Percentiles rank a stretch among this genome's conserved stretches.
These are phyloP conservation scores for Upupa epops DNA, from an alignment of 2,113 vertebrate genomes.

Conservation along the genomic window DNA sequence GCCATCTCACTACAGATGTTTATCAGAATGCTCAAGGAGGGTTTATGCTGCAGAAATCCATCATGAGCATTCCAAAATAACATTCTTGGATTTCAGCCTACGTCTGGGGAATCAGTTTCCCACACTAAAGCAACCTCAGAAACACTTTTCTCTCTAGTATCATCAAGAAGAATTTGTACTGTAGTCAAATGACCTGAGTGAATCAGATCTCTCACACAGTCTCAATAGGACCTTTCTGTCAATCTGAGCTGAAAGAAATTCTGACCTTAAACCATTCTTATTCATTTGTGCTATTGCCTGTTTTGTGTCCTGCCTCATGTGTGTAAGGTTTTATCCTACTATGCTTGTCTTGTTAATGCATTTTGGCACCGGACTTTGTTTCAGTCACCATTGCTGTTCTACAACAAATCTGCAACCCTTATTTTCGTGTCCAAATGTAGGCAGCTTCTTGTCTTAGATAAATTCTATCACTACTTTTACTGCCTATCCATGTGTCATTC, in stretches of 20 bases:
- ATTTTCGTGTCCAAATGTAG: neutral
- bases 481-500: neutral
- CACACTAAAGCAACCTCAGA: neutral
- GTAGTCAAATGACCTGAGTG: neutral
- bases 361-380: neutral
- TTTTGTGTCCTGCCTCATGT: neutral
- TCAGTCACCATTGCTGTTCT: neutral
- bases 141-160: neutral
- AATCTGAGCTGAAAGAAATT: neutral
- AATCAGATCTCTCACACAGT: neutral
- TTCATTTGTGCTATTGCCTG: neutral
- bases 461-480: neutral
- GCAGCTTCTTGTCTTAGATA: neutral
- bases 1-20: neutral
- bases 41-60: neutral
- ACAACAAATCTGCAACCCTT: neutral
- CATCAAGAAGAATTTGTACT: neutral
- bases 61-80: neutral
- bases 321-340: neutral
- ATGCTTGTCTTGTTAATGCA: neutral
- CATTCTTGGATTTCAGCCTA: neutral
- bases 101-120: neutral
- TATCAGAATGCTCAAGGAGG: neutral
- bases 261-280: neutral
- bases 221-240: neutral